Evolutionary conservation across 2,113 vertebrate genomes (phyloP), one percentile per base, ranked within the genome.

Genomic region (Amblyornis subalaris): DNA sequence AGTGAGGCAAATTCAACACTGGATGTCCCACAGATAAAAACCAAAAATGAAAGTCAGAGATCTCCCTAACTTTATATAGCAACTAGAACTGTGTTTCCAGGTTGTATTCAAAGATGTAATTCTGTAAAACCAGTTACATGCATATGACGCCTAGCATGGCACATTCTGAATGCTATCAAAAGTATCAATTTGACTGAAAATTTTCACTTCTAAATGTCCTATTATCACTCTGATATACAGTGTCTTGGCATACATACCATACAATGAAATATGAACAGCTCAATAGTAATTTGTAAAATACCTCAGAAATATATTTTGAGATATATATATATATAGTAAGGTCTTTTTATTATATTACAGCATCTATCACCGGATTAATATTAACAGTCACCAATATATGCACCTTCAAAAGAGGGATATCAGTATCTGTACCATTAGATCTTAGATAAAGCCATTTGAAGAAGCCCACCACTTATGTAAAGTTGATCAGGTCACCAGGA

Each of bases 401-500:
- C 14, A 21, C 7, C 23, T 45, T 54, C 26, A 77, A 33, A 90
- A 85, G 36, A 69, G 1, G 61, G 5, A 3, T 12, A 28, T 6
- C 17, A 57, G 3, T 31, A 73, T 36, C 57, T 67, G 6, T 25
- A 90, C 10, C 22, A 54, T 85, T 42, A 77, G 24, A 64, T 50
- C 24, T 47, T 13, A 53, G 21, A 51, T 18, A 64, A 74, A 66
- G 6, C 10, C 23, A 25, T 20, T 10, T 78, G 47, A 62, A 81
- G 60, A 66, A 71, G 21, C 5, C 9, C 3, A 4, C 38, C 48
- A 71, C 36, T 77, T 22, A n/a, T 0, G 0, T 14, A 15, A 66
- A 82, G 22, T 23, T 69, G 19, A 76, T 35, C 38, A 60, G 29
- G 29, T 33, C 57, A 82, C 22, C 17, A 47, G 1, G 1, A 90